A percentile compares a stretch with the other conserved stretches of the same genome.
These are phyloP conservation scores for Bombylius discolor DNA, from an alignment of 2,888 invertebrate genomes.

Conservation along the genomic window DNA sequence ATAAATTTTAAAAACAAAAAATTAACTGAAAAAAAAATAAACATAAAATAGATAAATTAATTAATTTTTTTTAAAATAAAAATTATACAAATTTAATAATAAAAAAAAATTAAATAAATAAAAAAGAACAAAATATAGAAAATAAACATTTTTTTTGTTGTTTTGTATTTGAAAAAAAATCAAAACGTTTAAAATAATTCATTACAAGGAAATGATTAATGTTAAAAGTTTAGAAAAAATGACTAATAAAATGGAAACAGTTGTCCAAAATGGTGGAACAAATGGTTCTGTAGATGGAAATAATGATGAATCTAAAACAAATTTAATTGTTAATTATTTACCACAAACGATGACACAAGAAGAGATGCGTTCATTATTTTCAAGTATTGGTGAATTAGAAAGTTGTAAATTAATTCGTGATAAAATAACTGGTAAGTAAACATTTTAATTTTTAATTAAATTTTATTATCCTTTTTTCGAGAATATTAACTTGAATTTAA, in stretches of 20 bases:
- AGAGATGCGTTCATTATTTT: conserved; percentile 86
- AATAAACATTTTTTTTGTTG: too few relatives aligned
- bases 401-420: conserved; percentile 95
- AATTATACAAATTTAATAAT: too few relatives aligned
- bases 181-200: too few relatives aligned
- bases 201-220: not conserved
- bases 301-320: conserved; percentile 89
- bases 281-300: conserved; percentile 44
- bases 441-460: not conserved
- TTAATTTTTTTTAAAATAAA: too few relatives aligned
- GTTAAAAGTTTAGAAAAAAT: conserved; percentile 21
- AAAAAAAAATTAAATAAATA: too few relatives aligned
- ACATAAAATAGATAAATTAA: too few relatives aligned
- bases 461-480: not conserved
- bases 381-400: conserved; percentile 91
- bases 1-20: too few relatives aligned
- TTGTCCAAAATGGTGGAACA: conserved; percentile 59
- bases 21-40: too few relatives aligned
- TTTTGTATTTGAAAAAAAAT: too few relatives aligned
- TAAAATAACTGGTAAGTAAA: conserved; percentile 72
- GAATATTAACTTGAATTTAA: not conserved
- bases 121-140: too few relatives aligned
- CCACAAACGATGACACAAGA: conserved; percentile 92
- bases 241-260: conserved; percentile 48
- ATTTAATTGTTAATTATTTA: conserved; percentile 89